These are phyloP conservation scores for Lepidurus packardi DNA, from an alignment of 1,140 invertebrate genomes.

Conservation along the genomic window DNA sequence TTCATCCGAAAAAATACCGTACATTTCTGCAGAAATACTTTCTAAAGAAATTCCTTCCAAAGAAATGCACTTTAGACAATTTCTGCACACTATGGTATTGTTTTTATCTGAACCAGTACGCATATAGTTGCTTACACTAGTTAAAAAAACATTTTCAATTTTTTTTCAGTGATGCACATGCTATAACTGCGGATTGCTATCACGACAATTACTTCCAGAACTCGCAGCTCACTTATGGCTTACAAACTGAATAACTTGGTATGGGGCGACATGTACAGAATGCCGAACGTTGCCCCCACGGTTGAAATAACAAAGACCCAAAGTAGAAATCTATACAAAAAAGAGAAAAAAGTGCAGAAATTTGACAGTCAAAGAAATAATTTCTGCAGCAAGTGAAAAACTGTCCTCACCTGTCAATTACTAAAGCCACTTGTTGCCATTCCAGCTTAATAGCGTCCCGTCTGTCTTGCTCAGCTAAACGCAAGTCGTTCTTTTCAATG, in stretches of 20 bases:
- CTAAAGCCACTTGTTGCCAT: slow-evolving; percentile 56
- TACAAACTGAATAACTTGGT: slow-evolving; percentile 44
- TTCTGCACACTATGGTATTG: no score
- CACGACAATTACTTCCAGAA: no score
- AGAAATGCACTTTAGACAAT: no score
- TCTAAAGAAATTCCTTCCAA: no score
- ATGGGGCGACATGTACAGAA: slow-evolving; percentile 47
- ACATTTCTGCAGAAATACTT: no score
- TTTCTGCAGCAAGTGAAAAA: background rate
- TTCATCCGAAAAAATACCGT: no score
- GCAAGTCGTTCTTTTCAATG: slow-evolving; percentile 53
- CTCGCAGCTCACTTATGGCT: background rate
- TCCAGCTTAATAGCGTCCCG: slow-evolving; percentile 52
- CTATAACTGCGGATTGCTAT: no score
- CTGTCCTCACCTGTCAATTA: slow-evolving; percentile 48
- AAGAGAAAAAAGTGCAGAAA: background rate
- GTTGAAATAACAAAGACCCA: slow-evolving; percentile 45
- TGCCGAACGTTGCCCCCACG: slow-evolving; percentile 45
- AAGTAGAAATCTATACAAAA: slow-evolving; percentile 40
- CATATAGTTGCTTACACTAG: no score
- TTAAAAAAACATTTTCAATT: no score
- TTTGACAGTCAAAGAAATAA: background rate
- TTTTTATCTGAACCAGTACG: no score
- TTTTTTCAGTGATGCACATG: no score
- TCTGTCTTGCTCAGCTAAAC: slow-evolving; percentile 53